These are phyloP conservation scores for Paedocypris sp. DNA, from an alignment of 2,113 vertebrate genomes.

Conservation along the genomic window DNA sequence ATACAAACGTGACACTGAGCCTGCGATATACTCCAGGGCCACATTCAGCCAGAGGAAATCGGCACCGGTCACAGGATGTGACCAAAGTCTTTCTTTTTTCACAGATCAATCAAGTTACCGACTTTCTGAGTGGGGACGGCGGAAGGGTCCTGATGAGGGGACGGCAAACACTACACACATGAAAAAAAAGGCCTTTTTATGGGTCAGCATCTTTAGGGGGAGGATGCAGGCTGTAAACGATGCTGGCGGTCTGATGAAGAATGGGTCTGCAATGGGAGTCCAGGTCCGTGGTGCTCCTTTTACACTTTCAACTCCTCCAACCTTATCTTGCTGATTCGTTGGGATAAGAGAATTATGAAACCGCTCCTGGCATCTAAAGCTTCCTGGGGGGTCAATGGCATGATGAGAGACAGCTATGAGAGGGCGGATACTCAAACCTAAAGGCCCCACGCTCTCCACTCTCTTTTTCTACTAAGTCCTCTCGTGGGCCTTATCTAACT, in stretches of 20 bases:
- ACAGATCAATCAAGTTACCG: slow-evolving; percentile 62
- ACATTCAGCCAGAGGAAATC: slow-evolving; percentile 58
- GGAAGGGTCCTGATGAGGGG: slow-evolving; percentile 22
- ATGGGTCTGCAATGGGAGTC: slow-evolving; percentile 58
- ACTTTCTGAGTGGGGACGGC: slow-evolving; percentile 40
- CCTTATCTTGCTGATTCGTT: slow-evolving; percentile 64
- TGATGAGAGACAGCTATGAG: slow-evolving; percentile 69
- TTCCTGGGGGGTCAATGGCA: slow-evolving; percentile 67
- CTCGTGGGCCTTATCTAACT: slow-evolving; percentile 35
- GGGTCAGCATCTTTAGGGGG: slow-evolving; percentile 14
- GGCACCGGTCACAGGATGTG: slow-evolving; percentile 66
- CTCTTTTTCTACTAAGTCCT: slow-evolving; percentile 15
- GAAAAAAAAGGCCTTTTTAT: slow-evolving; percentile 23
- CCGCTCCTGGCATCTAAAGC: slow-evolving; percentile 62
- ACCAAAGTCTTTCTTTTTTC: slow-evolving; percentile 44
- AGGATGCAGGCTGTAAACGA: slow-evolving; percentile 36
- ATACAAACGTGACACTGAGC: slow-evolving; percentile 62
- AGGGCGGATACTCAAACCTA: slow-evolving; percentile 42
- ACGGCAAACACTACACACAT: slow-evolving; percentile 21
- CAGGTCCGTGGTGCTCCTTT: slow-evolving; percentile 53
- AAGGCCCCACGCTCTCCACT: slow-evolving; percentile 19
- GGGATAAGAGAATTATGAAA: slow-evolving; percentile 72
- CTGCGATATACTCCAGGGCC: slow-evolving; percentile 65
- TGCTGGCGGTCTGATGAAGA: slow-evolving; percentile 53
- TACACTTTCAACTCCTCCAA: slow-evolving; percentile 66